phyloP scores from a whole-genome alignment of 1,140 invertebrate genomes.

The Lerema accius region DNA sequence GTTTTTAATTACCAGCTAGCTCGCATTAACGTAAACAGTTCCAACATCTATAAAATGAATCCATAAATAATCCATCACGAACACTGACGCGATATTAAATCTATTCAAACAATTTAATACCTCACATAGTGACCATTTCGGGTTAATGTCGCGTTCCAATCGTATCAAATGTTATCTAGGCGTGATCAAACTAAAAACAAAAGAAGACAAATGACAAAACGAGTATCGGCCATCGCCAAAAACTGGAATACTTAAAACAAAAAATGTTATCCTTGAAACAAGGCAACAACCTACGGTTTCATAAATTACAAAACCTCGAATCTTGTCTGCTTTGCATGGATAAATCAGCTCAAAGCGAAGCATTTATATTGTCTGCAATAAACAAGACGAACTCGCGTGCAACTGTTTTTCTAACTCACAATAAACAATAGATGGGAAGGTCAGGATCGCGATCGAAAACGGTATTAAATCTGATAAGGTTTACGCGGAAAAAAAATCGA shows the following conservation, averaged over 20 bases:
- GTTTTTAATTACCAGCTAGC: constrained; percentile 15
- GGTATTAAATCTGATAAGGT: constrained; percentile 13
- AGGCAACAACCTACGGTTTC: constrained; percentile 6
- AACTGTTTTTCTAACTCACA: constrained; percentile 9
- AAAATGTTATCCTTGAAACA: constrained; percentile 4
- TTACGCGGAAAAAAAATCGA: constrained; percentile 8
- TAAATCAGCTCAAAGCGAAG: not conserved
- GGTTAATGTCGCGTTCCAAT: not conserved
- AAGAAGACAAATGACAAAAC: constrained; percentile 1
- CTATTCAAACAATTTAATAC: constrained; percentile 4
- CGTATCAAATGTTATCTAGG: not conserved
- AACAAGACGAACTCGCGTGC: constrained; percentile 9
- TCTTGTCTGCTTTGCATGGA: constrained; percentile 1
- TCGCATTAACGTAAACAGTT: not conserved
- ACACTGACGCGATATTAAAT: constrained; percentile 1
- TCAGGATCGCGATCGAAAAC: constrained; percentile 17
- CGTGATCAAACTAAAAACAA: constrained; percentile 15
- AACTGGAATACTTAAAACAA: constrained; percentile 3
- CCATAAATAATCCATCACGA: not conserved
- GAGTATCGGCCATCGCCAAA: not conserved
- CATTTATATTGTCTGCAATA: constrained; percentile 3
- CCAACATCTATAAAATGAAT: not conserved
- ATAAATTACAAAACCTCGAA: constrained; percentile 7
- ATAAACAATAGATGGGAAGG: constrained; percentile 24
- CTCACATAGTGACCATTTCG: not conserved